These are phyloP conservation scores for Camelus dromedarius DNA, from an alignment of 2,113 vertebrate species.

Conservation along the genomic window DNA sequence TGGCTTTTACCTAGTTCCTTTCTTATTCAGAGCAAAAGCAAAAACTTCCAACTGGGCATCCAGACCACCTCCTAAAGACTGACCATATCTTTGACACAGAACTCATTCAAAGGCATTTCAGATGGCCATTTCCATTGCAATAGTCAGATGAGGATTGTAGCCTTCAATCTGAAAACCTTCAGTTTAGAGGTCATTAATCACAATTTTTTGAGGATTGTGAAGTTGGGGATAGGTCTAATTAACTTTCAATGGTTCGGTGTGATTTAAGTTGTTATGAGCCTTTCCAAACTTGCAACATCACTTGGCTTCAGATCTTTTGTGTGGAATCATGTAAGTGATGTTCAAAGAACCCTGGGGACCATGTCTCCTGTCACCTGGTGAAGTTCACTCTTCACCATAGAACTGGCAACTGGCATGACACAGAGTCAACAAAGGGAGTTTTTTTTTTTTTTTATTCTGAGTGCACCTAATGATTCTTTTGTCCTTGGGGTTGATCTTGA, in stretches of 20 bases:
- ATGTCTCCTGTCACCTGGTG: slow-evolving; percentile 93
- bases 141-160: slow-evolving; percentile 91
- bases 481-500: slow-evolving; percentile 92
- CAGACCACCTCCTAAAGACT: not conserved
- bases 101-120: slow-evolving; percentile 72
- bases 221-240: slow-evolving; percentile 92
- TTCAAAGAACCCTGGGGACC: slow-evolving; percentile 92
- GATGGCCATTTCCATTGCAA: slow-evolving; percentile 95
- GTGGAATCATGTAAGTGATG: slow-evolving; percentile 93
- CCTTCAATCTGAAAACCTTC: slow-evolving; percentile 92
- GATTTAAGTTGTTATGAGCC: slow-evolving; percentile 92
- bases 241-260: slow-evolving; percentile 90
- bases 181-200: slow-evolving; percentile 89
- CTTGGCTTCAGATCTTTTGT: slow-evolving; percentile 92
- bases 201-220: slow-evolving; percentile 89
- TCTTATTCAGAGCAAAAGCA: not conserved
- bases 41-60: not conserved
- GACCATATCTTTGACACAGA: not conserved
- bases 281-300: slow-evolving; percentile 92
- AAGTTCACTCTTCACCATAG: slow-evolving; percentile 90
- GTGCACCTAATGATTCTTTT: slow-evolving; percentile 93
- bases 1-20: not conserved
- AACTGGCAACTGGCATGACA: slow-evolving; percentile 94
- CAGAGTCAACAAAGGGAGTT: slow-evolving; percentile 88
- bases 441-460: slow-evolving; percentile 85